Conservation (phyloP, 1,140 invertebrate genomes). For the Lordiphosa clarofinis region DNA sequence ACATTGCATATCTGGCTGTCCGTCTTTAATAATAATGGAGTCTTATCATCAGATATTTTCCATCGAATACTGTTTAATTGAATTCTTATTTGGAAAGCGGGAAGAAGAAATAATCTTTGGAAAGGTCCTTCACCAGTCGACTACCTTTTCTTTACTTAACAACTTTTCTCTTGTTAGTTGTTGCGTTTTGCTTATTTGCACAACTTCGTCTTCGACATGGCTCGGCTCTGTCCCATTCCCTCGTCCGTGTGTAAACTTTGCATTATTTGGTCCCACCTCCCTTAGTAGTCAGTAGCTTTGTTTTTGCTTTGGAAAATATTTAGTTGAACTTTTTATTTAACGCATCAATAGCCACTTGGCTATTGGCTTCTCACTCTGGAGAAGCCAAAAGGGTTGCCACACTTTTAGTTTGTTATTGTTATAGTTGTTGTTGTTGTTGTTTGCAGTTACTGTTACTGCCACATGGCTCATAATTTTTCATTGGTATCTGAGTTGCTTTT, state of each 20-base stretch:
- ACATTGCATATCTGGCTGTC: no score
- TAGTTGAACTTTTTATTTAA: conserved; percentile 70
- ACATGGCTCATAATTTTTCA: conserved; percentile 72
- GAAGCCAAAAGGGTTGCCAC: conserved; percentile 26
- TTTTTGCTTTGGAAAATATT: conserved; percentile 61
- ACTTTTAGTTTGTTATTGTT: conserved; percentile 15
- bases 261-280: conserved; percentile 29
- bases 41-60: no score
- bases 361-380: conserved; percentile 21
- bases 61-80: no score
- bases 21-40: no score
- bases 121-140: no score
- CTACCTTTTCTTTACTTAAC: not conserved
- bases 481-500: conserved; percentile 48
- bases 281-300: conserved; percentile 29
- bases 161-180: conserved; percentile 36
- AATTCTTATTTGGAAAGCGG: no score
- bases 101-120: not conserved
- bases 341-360: conserved; percentile 63
- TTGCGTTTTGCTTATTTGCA: conserved; percentile 50
- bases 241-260: conserved; percentile 39
- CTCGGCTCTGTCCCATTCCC: not conserved
- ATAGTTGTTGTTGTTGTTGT: conserved; percentile 23
- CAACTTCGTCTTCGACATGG: conserved; percentile 20
- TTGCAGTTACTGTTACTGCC: conserved; percentile 34